Evolutionary conservation across 2,113 vertebrate species (phyloP), one percentile per base, ranked within the genome.

Genomic region (Panthera tigris): DNA sequence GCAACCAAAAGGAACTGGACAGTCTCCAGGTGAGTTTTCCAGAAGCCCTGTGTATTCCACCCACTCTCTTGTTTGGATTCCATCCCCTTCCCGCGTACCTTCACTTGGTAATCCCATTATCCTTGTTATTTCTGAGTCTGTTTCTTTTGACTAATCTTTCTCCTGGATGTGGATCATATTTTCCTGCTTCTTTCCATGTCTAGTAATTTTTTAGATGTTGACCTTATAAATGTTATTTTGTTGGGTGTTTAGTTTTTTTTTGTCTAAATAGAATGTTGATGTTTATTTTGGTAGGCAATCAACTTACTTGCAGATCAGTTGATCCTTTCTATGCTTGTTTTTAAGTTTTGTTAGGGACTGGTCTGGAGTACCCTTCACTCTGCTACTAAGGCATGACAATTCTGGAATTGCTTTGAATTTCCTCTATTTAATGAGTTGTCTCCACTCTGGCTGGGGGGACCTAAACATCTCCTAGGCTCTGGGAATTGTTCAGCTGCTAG

Each of bases 161-260:
- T 89, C 25, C 31, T 92, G 84, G 63, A 25, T 65, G 10, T 29
- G n/a, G 29, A 5, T 92, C 92, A n/a, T 31, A 50, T 68, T 73
- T 78, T 80, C 45, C 65, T 81, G 18, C 39, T 81, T 55, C 65
- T 79, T 65, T 23, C 33, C 31, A 23, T 39, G 57, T 63, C 33
- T 55, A n/a, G 27, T 82, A 33, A 71, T 94, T 90, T 94, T 79
- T 94, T 82, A 52, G 79, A 82, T 95, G 66, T 63, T 92, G 89
- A 89, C 57, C 48, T 94, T 76, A 48, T 71, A 66, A 80, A 61
- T 33, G 33, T 48, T n/a, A 94, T 50, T 92, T 84, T n/a, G 50
- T 68, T 61, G 66, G 79, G 25, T 85, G 78, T 69, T 48, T 63
- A 33, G n/a, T 41, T 45, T 76, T 93, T 79, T 90, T 83, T 88